Evolutionary conservation across 2,113 vertebrate species (phyloP), one percentile per base, ranked within the genome.

Genomic region (Chunga burmeisteri): DNA sequence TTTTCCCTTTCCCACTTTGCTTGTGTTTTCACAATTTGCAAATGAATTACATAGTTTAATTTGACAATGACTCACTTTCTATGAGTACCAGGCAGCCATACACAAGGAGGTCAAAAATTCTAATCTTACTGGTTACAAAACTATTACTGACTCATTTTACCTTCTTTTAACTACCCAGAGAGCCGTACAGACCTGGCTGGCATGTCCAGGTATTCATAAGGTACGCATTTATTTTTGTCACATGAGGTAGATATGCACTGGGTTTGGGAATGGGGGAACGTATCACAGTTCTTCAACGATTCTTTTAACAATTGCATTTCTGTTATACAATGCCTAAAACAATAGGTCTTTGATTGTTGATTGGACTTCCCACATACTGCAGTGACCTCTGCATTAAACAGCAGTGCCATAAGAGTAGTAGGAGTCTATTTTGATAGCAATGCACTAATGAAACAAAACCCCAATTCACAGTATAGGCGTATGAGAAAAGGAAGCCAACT

Each of bases 201-300:
- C 63, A 19, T 34, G 30, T 38, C 27, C n/a, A 18, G 1, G 2
- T 18, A 34, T n/a, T 56, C 49, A 7, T 44, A 65, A 73, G 19
- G 81, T 10, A 55, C 3, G 8, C 4, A 6, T 18, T 75, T 44
- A 59, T 49, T 73, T 96, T 68, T 66, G 32, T 65, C 22, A 26
- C 1, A 0, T 29, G 20, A 87, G 23, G 38, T 21, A 88, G 53
- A 11, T 52, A 30, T 0, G 1, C 3, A 3, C 59, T 63, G 14
- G 38, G 10, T 59, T 74, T 73, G 11, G 34, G 27, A 44, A 52
- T 30, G 20, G 27, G 8, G 26, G 21, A 62, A 52, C 14, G 8
- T 30, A 56, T 13, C 2, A 1, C 17, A 38, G 36, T 40, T 73
- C 36, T 71, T 77, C 32, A 77, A 77, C 27, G n/a, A 63, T 75